Conservation (phyloP, 2,888 invertebrate genomes). For the Aplocera efformata region DNA sequence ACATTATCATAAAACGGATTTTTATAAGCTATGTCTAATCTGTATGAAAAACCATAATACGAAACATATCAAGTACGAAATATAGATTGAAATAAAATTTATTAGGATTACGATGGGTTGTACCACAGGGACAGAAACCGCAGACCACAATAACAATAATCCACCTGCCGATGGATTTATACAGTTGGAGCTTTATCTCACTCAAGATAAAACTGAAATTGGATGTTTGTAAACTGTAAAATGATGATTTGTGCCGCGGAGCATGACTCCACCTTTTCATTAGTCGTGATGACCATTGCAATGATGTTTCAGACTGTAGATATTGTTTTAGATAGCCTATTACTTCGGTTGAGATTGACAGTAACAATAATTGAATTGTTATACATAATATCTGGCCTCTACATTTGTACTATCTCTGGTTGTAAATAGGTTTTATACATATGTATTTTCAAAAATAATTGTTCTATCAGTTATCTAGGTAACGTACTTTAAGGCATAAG, state of each 20-base stretch:
- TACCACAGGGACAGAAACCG: slow-evolving; percentile 14
- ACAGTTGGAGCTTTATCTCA: slow-evolving; percentile 6
- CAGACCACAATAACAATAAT: slow-evolving; percentile 16
- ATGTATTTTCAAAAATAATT: no score
- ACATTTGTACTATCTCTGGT: no score
- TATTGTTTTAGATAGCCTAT: slow-evolving; percentile 24
- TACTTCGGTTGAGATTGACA: slow-evolving; percentile 6
- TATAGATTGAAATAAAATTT: slow-evolving; percentile 2
- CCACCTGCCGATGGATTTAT: not conserved
- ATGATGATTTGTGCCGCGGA: slow-evolving; percentile 5
- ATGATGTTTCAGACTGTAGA: slow-evolving; percentile 9
- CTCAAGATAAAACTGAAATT: not conserved
- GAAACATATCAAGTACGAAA: no score
- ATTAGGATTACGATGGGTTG: slow-evolving; percentile 1
- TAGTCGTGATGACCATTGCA: slow-evolving; percentile 16
- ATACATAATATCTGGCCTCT: slow-evolving; percentile 1
- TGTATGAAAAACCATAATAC: no score
- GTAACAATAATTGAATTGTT: slow-evolving; percentile 6
- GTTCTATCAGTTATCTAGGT: no score
- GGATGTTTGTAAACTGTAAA: not conserved
- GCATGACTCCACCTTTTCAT: slow-evolving; percentile 20
- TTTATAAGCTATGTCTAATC: slow-evolving; percentile 14
- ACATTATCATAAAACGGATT: no score
- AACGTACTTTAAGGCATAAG: no score
- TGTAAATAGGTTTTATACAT: no score